phyloP scores from a whole-genome alignment of 2,888 invertebrate genomes.

The Acleris literana region DNA sequence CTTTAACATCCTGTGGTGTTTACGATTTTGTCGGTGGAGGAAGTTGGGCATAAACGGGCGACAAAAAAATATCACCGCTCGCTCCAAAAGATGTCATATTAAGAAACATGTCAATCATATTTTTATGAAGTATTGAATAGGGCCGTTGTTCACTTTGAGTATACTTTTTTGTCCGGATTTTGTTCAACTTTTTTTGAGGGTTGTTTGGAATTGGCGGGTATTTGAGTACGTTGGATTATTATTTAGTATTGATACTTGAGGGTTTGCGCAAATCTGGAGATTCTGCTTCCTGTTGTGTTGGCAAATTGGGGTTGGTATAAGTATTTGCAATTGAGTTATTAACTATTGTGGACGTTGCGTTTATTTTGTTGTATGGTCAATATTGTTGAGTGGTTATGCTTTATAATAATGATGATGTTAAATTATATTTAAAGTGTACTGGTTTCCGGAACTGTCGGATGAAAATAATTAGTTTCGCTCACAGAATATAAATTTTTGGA shows the following conservation, averaged over 20 bases:
- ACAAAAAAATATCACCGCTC: constrained; percentile 83
- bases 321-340: constrained; percentile 5
- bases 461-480: too few relatives aligned
- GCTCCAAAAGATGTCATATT: constrained; percentile 79
- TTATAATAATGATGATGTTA: neutral
- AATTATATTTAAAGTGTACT: neutral
- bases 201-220: constrained; percentile 55
- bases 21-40: constrained; percentile 36
- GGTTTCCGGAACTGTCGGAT: too few relatives aligned
- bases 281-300: constrained; percentile 64
- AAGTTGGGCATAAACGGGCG: constrained; percentile 61
- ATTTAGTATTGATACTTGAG: constrained; percentile 53
- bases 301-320: constrained; percentile 49
- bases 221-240: constrained; percentile 58
- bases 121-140: constrained; percentile 80
- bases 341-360: neutral
- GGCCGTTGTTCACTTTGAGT: constrained; percentile 76
- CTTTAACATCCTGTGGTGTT: constrained; percentile 22
- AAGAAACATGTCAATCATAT: constrained; percentile 84
- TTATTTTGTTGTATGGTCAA: neutral
- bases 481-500: too few relatives aligned
- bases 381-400: neutral
- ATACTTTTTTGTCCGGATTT: constrained; percentile 69
- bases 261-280: constrained; percentile 61
- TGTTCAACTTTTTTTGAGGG: constrained; percentile 59